A percentile compares a stretch with the other conserved stretches of the same genome.
phyloP scores from a whole-genome alignment of 2,113 vertebrate species.

The Eupsittula cactorum region DNA sequence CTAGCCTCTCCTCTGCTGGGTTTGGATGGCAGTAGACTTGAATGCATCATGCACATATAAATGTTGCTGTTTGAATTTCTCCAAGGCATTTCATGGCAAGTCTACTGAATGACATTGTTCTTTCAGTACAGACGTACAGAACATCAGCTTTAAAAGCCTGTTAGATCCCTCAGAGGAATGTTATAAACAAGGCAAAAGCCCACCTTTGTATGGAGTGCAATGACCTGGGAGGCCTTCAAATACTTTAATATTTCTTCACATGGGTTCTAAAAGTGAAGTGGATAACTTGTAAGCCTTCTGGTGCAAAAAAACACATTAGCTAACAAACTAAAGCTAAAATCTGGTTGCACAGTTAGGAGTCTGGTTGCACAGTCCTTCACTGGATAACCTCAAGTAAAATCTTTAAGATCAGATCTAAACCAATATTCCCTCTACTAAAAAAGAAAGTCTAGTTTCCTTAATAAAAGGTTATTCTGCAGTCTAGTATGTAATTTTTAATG shows the following conservation, averaged over 20 bases:
- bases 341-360: neutral
- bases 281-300: neutral
- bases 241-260: neutral
- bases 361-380: neutral
- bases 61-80: neutral
- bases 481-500: neutral
- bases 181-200: neutral
- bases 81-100: neutral
- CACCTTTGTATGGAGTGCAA: neutral
- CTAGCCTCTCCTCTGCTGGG: conserved; percentile 1
- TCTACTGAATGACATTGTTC: neutral
- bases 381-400: neutral
- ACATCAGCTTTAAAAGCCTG: neutral
- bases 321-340: neutral
- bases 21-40: neutral
- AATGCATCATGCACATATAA: neutral
- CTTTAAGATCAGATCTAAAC: neutral
- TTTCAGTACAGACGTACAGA: neutral
- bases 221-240: neutral
- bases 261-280: neutral
- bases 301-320: neutral
- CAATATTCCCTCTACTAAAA: neutral
- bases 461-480: neutral
- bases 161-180: neutral
- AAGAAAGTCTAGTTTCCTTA: neutral